These are phyloP conservation scores for Lytechinus pictus DNA, from an alignment of 35 echinoderm and acorn worm genomes.

Conservation along the genomic window DNA sequence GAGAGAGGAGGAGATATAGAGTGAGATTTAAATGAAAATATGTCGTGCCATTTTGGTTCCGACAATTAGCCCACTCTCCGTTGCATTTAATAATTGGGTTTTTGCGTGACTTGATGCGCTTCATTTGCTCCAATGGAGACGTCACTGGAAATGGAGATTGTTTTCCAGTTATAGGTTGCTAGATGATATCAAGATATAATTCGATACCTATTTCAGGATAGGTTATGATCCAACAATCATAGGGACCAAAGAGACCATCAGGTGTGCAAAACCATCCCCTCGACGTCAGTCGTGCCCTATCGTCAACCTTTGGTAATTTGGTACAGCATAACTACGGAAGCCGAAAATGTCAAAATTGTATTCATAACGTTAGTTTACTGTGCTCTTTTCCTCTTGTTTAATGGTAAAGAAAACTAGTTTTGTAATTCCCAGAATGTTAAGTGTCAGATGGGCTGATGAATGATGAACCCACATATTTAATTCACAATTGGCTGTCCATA, in stretches of 20 bases:
- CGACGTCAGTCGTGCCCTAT: not conserved
- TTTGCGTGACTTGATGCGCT: slow-evolving; percentile 1
- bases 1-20: too few relatives aligned
- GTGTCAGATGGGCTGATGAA: too few relatives aligned
- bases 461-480: too few relatives aligned
- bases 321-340: too few relatives aligned
- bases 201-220: not conserved
- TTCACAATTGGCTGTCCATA: too few relatives aligned
- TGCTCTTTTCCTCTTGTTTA: too few relatives aligned
- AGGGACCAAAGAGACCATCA: not conserved
- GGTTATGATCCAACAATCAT: not conserved
- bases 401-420: too few relatives aligned
- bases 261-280: not conserved
- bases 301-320: not conserved
- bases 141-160: not conserved
- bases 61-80: not conserved
- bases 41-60: not conserved
- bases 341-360: too few relatives aligned
- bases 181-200: not conserved
- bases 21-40: not conserved
- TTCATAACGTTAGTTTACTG: too few relatives aligned
- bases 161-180: not conserved
- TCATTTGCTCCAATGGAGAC: not conserved
- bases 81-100: slow-evolving; percentile 20
- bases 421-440: too few relatives aligned